Percentiles rank a stretch among this genome's conserved stretches.
phyloP scores from a whole-genome alignment of 2,888 invertebrate genomes.

The Cremastobaeus sp. region DNA sequence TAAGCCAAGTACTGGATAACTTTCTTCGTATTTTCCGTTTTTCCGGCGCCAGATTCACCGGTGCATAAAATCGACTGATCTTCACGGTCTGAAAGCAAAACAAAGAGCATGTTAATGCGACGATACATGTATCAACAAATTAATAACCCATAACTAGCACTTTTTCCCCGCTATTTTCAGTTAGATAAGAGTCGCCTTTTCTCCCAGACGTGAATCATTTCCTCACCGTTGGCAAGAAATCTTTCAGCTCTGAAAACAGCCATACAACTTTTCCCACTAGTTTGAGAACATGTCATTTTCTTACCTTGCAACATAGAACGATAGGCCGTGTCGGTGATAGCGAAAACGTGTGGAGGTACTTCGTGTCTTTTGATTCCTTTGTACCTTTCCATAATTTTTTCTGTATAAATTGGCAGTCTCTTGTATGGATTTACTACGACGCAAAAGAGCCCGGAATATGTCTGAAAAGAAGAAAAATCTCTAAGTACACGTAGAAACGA shows the following conservation, averaged over 20 bases:
- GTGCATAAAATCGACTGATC: conserved; percentile 99
- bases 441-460: conserved; percentile 99
- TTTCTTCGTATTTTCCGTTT: conserved; percentile 99
- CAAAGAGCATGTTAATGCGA: conserved; percentile 13
- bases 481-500: neutral
- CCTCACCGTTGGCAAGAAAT: no score
- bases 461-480: conserved; percentile 82
- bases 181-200: no score
- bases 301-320: conserved; percentile 99
- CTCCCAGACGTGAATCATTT: no score
- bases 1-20: conserved; percentile 99
- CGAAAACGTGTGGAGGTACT: conserved; percentile 99
- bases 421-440: conserved; percentile 99
- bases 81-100: conserved; percentile 90
- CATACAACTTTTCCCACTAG: no score
- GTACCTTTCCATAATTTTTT: conserved; percentile 99
- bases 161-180: neutral
- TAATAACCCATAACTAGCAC: neutral
- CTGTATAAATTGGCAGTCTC: conserved; percentile 98
- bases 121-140: conserved; percentile 27
- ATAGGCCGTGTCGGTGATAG: conserved; percentile 99
- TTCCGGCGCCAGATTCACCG: conserved; percentile 99
- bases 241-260: no score
- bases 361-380: conserved; percentile 99
- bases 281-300: no score